Conservation (phyloP, 1,140 invertebrate species). For the Leptinotarsa defecta region DNA sequence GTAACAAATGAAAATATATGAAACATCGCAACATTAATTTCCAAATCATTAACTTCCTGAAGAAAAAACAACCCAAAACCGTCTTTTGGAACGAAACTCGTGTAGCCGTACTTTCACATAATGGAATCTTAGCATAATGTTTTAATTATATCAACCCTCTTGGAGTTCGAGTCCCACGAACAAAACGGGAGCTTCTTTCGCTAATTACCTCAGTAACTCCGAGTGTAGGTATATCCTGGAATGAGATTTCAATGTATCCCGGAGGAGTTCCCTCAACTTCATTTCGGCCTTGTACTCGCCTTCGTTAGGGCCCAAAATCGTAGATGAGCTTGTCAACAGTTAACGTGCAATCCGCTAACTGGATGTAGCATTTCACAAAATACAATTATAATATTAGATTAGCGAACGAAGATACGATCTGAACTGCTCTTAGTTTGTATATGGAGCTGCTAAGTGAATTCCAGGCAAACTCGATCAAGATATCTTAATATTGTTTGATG, state of each 20-base stretch:
- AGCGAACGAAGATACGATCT: conserved; percentile 48
- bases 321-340: conserved; percentile 42
- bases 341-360: conserved; percentile 54
- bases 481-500: conserved; percentile 48
- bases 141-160: conserved; percentile 35
- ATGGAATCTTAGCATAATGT: conserved; percentile 25
- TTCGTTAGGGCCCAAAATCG: conserved; percentile 34
- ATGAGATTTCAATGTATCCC: conserved; percentile 56
- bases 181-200: conserved; percentile 45
- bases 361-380: conserved; percentile 52
- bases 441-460: conserved; percentile 41
- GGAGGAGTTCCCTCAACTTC: conserved; percentile 43
- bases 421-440: conserved; percentile 38
- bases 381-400: conserved; percentile 57
- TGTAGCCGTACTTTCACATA: neutral
- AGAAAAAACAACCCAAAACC: no score
- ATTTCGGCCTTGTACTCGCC: conserved; percentile 9
- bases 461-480: conserved; percentile 38
- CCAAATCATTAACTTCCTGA: no score
- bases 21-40: no score
- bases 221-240: conserved; percentile 46
- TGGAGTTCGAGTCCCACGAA: conserved; percentile 33
- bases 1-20: no score
- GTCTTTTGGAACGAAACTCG: no score
- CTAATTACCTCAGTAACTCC: conserved; percentile 48